Conservation (phyloP, 2,113 vertebrate species). For the Dolichallabes microphthalmus region DNA sequence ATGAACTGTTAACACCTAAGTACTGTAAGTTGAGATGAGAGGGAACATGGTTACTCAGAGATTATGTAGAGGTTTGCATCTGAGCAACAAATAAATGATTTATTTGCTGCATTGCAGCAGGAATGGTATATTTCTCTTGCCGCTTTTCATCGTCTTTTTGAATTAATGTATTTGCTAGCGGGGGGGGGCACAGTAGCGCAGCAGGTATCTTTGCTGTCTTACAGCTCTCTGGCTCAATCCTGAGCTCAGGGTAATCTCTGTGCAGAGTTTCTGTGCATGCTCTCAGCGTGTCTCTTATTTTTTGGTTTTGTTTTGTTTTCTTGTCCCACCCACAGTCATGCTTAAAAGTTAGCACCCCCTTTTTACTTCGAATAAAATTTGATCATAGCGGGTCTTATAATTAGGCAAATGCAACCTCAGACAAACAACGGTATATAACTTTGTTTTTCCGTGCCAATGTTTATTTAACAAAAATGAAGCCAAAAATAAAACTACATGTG, state of each 20-base stretch:
- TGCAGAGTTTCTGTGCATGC: background rate
- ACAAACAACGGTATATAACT: no score
- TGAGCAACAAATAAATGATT: background rate
- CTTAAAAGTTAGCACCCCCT: no score
- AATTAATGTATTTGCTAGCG: slow-evolving; percentile 27
- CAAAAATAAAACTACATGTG: no score
- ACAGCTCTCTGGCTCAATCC: background rate
- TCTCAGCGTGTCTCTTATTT: background rate
- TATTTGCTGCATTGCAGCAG: slow-evolving; percentile 6
- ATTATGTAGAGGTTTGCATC: slow-evolving; percentile 2
- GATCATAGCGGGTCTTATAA: no score
- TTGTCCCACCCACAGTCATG: background rate
- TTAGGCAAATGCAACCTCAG: no score
- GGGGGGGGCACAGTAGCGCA: slow-evolving; percentile 5
- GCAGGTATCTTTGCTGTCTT: slow-evolving; percentile 1
- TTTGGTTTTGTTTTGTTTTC: background rate
- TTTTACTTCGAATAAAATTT: no score
- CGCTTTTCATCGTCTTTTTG: background rate
- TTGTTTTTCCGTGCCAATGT: no score
- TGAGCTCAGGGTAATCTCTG: background rate
- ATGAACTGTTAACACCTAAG: background rate
- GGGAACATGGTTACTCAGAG: background rate
- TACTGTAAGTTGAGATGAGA: background rate
- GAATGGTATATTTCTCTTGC: background rate
- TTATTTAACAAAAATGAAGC: no score